phyloP scores from a whole-genome alignment of 2,888 invertebrate genomes.

The Amaurobius ferox region DNA sequence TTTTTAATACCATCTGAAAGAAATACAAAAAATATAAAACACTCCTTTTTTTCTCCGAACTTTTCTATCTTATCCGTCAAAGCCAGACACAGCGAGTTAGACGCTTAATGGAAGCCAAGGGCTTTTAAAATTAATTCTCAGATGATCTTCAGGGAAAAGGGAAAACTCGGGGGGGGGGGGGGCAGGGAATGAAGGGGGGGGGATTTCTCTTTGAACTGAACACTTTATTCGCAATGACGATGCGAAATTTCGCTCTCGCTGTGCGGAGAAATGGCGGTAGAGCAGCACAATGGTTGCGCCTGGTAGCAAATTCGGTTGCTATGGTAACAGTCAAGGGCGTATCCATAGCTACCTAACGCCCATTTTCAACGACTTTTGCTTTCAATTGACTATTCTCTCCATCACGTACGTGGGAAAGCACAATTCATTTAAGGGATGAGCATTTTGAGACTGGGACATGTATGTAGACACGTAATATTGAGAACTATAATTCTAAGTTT shows the following conservation, averaged over 20 bases:
- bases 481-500: slow-evolving; percentile 9
- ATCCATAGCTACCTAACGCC: slow-evolving; percentile 54
- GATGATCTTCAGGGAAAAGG: slow-evolving; percentile 28
- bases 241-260: slow-evolving; percentile 43
- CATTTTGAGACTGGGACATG: neutral
- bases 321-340: slow-evolving; percentile 48
- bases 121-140: slow-evolving; percentile 62
- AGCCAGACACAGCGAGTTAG: slow-evolving; percentile 9
- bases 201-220: slow-evolving; percentile 49
- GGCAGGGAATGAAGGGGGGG: too few species aligned
- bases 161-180: neutral
- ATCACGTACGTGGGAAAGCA: neutral
- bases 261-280: slow-evolving; percentile 46
- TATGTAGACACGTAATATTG: slow-evolving; percentile 3
- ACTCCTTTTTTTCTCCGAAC: neutral
- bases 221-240: slow-evolving; percentile 58
- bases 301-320: slow-evolving; percentile 42
- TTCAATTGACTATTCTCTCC: neutral
- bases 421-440: slow-evolving; percentile 13
- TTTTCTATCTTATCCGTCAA: neutral
- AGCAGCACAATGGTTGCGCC: slow-evolving; percentile 60
- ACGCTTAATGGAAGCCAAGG: slow-evolving; percentile 25
- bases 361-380: slow-evolving; percentile 36
- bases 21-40: neutral
- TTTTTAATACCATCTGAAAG: neutral